These are phyloP conservation scores for Coecobrya sp. DNA, from an alignment of 2,888 invertebrate genomes.

Conservation along the genomic window DNA sequence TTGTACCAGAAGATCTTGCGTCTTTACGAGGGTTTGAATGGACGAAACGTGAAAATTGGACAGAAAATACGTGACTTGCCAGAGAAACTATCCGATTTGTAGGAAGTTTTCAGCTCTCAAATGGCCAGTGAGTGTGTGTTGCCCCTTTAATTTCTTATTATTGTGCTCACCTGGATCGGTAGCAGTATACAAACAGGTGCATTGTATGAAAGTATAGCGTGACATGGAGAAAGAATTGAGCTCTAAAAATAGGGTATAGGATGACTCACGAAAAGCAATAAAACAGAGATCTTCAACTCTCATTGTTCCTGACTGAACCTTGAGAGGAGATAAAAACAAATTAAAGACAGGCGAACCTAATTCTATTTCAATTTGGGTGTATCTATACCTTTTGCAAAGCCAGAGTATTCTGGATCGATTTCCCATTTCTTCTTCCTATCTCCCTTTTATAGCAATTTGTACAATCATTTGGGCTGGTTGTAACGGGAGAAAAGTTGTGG, in stretches of 20 bases:
- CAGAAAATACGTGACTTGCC: slow-evolving; percentile 14
- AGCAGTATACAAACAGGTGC: not conserved
- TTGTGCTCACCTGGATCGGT: not conserved
- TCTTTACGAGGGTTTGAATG: not conserved
- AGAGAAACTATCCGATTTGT: not conserved
- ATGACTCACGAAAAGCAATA: not conserved
- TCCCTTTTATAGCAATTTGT: not conserved
- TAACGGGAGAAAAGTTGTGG: too few relatives aligned
- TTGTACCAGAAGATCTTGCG: not conserved
- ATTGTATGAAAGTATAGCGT: not conserved
- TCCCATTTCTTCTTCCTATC: not conserved
- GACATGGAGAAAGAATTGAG: not conserved
- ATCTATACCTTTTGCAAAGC: not conserved
- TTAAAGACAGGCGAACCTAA: not conserved
- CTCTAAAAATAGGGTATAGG: not conserved
- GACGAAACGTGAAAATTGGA: not conserved
- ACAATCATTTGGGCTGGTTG: not conserved
- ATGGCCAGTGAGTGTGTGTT: not conserved
- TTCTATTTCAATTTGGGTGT: not conserved
- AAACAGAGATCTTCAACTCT: not conserved
- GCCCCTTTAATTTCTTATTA: not conserved
- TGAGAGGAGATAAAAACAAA: not conserved
- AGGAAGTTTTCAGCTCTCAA: not conserved
- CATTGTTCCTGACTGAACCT: not conserved
- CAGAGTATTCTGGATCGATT: too few relatives aligned